Base-by-base conservation (phyloP, 2,888 invertebrate genomes). In the Amiota mariae region DNA sequence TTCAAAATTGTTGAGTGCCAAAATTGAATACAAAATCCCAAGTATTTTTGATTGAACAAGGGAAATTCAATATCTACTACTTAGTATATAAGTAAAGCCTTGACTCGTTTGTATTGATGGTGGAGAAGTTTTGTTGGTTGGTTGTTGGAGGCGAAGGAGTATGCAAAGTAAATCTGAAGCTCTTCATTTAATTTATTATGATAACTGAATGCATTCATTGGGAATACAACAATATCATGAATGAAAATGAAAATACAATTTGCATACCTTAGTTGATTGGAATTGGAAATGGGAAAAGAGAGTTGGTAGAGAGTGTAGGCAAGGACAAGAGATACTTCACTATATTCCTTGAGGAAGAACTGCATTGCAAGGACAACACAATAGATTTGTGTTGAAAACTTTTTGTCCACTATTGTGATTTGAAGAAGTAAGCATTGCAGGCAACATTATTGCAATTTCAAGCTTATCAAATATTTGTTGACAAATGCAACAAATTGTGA, bases 1-100 rank as follows among this genome's bases (percentile, higher is more conserved):
- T 87, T 78, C 78, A 81, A 79, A 87, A 86, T 87, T 86, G 86
- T 85, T 85, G 86, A 84, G 78, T 79, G 81, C 79, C 71, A 68
- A 49, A 64, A 68, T 68, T 68, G 12, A 66, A 12, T 46, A 12
- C 46, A 9, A 64, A 54, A 49, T 15, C 36, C 36, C 36, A 24
- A 47, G 24, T 10, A 11, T 20, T 24, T 63, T 63, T 24, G 11
- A 48, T 49, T 15, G 9, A n/a, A 4, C 46, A 24, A 24, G 64
- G 47, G n/a, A 12, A 11, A 47, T 64, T 64, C 46, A 13, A n/a
- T n/a, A 15, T 12, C 18, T 13, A 18, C 15, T 61, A 24, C 3
- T 2, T 3, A 24, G 24, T 24, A 24, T 24, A 24, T 3, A 36
- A 36, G 36, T 36, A 36, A 36, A 6, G 36, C 36, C 36, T 36